These are phyloP conservation scores for Rhea americana DNA, from an alignment of 2,113 vertebrate species.

Conservation along the genomic window DNA sequence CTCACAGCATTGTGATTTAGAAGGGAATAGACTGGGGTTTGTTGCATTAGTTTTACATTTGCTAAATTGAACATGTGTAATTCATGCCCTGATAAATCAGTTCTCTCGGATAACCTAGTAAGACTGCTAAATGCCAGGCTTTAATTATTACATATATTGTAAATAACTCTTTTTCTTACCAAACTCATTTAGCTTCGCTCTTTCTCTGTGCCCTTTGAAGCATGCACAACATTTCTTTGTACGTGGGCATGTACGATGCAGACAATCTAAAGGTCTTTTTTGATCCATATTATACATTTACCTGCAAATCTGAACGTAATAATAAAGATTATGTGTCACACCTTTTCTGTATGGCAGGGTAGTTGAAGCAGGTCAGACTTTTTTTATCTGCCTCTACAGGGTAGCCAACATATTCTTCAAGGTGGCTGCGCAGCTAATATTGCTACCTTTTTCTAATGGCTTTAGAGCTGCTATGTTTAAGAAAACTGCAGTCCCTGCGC, in stretches of 20 bases:
- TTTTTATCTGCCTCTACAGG: not conserved
- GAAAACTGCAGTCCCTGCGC: not conserved
- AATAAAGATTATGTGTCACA: fast-evolving
- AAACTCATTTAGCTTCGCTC: not conserved
- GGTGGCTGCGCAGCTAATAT: fast-evolving
- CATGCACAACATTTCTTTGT: fast-evolving
- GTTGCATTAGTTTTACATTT: not conserved
- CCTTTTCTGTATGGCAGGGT: fast-evolving
- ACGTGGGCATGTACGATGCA: not conserved
- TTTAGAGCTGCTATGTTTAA: fast-evolving
- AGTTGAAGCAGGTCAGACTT: not conserved
- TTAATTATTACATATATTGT: not conserved
- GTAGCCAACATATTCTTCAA: not conserved
- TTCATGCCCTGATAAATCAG: not conserved
- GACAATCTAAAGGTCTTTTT: not conserved
- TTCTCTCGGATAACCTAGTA: not conserved
- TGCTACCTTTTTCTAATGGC: not conserved
- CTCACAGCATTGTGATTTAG: constrained; percentile 1
- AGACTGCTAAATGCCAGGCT: not conserved
- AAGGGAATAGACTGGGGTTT: not conserved
- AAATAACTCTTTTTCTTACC: not conserved
- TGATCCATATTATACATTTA: fast-evolving
- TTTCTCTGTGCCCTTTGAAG: not conserved
- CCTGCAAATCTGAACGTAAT: not conserved
- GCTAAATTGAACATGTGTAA: not conserved